Evolutionary conservation across 2,797 vertebrate genomes (phyloP), one percentile per base, ranked within the genome.

Genomic region (Luscinia megarhynchos): DNA sequence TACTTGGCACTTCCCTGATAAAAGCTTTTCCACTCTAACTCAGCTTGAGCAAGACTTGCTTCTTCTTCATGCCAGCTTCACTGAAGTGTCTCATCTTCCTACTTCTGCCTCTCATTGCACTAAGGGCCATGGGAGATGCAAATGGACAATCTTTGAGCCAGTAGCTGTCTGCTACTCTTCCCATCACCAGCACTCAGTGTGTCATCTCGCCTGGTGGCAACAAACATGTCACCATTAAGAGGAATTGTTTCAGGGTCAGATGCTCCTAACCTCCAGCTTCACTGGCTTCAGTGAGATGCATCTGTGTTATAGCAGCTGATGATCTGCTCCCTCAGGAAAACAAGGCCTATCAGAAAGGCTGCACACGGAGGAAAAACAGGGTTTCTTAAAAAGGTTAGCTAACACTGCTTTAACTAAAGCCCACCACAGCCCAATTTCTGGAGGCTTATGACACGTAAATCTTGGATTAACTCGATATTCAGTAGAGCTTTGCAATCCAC

Each of bases 381-480:
- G 57, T 83, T 88, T 96, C 95, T 91, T 87, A 78, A 91, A 91
- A 94, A 93, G 73, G 70, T 91, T 92, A 96, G 91, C 86, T 84
- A 64, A 96, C 94, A 82, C 55, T 79, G 43, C 80, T 94, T 95
- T 94, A 82, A 90, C 73, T 89, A 82, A 96, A 89, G 70, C 66
- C 27, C 55, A 84, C 80, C 69, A 77, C 76, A 70, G 88, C 89
- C 94, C 91, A 79, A 7, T 94, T 97, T 86, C 93, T 89, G 80
- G 48, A 81, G 74, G 93, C 94, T 93, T 92, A 93, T 59, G 87
- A 53, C 95, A 96, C 5, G 17, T 96, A 98, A 98, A 97, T 95
- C 95, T 90, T 91, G 96, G 97, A 98, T 98, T 98, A 98, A 94
- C 96, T 95, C 48, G 1, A 93, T 97, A 96, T 95, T 97, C 96